Evolutionary conservation across 2,797 vertebrate species (phyloP), one percentile per base, ranked within the genome.

Genomic region (Tarsius wallacei): DNA sequence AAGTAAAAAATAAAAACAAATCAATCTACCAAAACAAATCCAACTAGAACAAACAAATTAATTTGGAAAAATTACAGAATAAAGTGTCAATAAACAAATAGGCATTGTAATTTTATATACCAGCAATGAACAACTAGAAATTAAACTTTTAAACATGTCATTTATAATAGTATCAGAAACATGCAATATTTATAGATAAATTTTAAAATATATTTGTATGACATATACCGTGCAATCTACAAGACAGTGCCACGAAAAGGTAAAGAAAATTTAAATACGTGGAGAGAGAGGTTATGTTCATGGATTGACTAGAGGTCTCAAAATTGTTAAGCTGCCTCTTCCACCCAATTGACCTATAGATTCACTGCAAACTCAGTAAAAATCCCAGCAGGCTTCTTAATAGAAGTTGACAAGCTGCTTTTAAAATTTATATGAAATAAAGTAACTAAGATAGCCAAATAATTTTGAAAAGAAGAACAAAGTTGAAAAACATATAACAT

Each of bases 401-500:
- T 42, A 64, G n/a, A 68, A 36, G 10, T 86, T 78, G 33, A 78
- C 47, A 86, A 86, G 21, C 14, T 47, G 57, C 33, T 61, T 55
- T 33, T 22, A 63, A 78, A 55, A 55, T 47, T 70, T 89, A 84
- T 33, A 15, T 89, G 47, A 36, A 70, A 71, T 84, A 77, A 84
- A 88, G 24, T 47, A 83, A 77, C 49, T 51, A 71, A 14, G 26
- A 53, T 22, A 76, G 77, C 12, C 24, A 83, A 83, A 83, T 31
- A 63, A 66, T 89, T 85, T 90, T 89, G 21, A 87, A 73, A 70
- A 49, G 26, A 66, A 22, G 93, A 19, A 16, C 63, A 88, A 70
- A 47, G 26, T 36, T 24, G 19, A 19, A 88, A 28, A 49, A 78
- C 4, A 77, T 85, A 19, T 1, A 49, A 73, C 78, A 70, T 22